A percentile compares a stretch with the other conserved stretches of the same genome.
Evolutionary conservation across 2,113 vertebrate species (phyloP).

Genomic region (Brachyhypopomus gauderio): DNA sequence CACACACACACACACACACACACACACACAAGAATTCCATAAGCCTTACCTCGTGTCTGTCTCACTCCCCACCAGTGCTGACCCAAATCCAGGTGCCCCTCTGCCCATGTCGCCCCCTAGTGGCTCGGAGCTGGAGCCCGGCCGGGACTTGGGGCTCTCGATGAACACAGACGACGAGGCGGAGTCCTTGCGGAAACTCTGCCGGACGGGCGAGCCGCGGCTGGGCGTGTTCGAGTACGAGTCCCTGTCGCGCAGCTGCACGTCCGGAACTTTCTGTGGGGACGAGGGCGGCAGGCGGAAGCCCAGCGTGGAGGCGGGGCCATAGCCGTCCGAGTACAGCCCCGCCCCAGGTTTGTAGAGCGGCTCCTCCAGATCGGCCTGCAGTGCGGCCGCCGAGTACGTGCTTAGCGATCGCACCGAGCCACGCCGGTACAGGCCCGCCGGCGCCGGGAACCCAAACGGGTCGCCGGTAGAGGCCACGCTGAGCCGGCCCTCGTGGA

Average conservation of each 20-base stretch:
- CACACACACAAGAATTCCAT: conserved; percentile 12
- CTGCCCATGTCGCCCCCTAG: conserved; percentile 80
- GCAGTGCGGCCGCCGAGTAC: conserved; percentile 90
- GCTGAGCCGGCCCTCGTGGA: conserved; percentile 94
- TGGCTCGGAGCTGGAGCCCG: conserved; percentile 82
- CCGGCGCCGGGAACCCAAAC: conserved; percentile 84
- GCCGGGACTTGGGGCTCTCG: conserved; percentile 88
- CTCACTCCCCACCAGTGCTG: conserved; percentile 82
- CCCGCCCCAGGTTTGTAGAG: conserved; percentile 89
- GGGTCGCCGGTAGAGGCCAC: conserved; percentile 94
- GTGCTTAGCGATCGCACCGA: conserved; percentile 95
- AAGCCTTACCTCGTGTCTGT: conserved; percentile 82
- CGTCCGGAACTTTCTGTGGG: conserved; percentile 90
- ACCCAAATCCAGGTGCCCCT: conserved; percentile 79
- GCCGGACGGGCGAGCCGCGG: conserved; percentile 89
- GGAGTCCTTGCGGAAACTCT: conserved; percentile 94
- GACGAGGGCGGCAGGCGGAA: conserved; percentile 93
- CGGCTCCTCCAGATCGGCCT: conserved; percentile 90
- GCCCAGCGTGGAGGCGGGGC: conserved; percentile 76
- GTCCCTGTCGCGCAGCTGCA: conserved; percentile 81
- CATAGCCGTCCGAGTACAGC: conserved; percentile 85
- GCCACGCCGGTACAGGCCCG: conserved; percentile 89
- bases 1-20: background rate
- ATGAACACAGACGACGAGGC: conserved; percentile 88
- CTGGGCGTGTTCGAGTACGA: conserved; percentile 90